Base-by-base conservation (phyloP, 1,140 invertebrate genomes). In the Neelides sp. region DNA sequence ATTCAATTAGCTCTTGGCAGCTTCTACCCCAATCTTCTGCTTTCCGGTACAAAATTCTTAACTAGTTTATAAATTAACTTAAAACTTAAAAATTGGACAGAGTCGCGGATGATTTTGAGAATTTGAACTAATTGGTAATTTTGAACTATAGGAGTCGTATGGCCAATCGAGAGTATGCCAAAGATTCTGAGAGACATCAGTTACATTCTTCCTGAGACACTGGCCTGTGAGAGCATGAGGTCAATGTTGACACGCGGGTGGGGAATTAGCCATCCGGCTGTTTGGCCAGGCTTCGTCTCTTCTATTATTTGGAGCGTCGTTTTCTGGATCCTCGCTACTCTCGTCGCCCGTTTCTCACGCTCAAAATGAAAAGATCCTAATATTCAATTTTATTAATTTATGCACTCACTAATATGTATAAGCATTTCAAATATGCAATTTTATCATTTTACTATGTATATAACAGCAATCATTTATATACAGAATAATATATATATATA, bases 101-200 rank as follows among this genome's bases (percentile, higher is more conserved):
- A 19, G 10, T 41, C 2, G 15, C 10, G 30, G 7, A 8, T 23
- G 4, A 24, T 43, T 17, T 27, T 35, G n/a, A 40, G 22, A 13
- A 22, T 28, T 4, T 17, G 7, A 46, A 48, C 26, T 28, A 3
- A 23, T 13, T 39, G 15, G 7, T 10, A 13, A 43, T 8, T 41
- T 24, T 39, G 5, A 3, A n/a, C 28, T 64, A 19, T 66, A 85
- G 87, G 87, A 55, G 77, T 85, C n/a, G 72, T 93, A 15, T 94
- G 89, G 89, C 89, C 89, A 0, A 56, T 88, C n/a, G 84, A 93
- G 75, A 80, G 90, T 28, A 95, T 96, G 85, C 90, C 90, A 2
- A 74, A 75, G 37, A 74, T 83, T 40, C 69, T 96, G 7, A 75
- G 80, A 65, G 59, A 62, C 54, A 76, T 95, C 26, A 83, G 86